These are phyloP conservation scores for Tetrax tetrax DNA, from an alignment of 2,113 vertebrate genomes.

Conservation along the genomic window DNA sequence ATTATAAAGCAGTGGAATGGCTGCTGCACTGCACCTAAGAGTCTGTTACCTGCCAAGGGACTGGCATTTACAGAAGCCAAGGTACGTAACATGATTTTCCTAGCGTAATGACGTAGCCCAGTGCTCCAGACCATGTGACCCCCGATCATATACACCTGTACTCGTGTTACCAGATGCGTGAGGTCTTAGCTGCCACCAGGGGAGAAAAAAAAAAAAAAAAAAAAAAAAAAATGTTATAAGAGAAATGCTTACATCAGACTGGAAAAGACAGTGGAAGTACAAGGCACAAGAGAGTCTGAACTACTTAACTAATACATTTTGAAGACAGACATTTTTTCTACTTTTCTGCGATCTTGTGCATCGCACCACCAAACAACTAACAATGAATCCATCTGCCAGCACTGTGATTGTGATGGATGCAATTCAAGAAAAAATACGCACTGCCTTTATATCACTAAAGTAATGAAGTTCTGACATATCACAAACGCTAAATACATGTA, in stretches of 20 bases:
- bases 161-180: background rate
- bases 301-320: background rate
- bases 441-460: background rate
- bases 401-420: background rate
- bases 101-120: background rate
- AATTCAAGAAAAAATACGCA: background rate
- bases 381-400: background rate
- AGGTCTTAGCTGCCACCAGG: background rate
- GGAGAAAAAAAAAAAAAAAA: background rate
- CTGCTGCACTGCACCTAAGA: background rate
- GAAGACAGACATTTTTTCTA: background rate
- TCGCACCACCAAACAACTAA: background rate
- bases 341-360: background rate
- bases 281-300: background rate
- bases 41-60: background rate
- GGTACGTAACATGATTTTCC: background rate
- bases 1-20: background rate
- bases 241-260: background rate
- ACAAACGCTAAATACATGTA: background rate
- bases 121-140: background rate
- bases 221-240: background rate
- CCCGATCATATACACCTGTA: background rate
- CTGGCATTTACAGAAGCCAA: background rate
- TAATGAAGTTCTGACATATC: background rate
- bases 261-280: background rate